Percentiles rank a stretch among this genome's conserved stretches.
Conservation (phyloP, 2,797 vertebrate genomes). For the Melanogrammus aeglefinus region DNA sequence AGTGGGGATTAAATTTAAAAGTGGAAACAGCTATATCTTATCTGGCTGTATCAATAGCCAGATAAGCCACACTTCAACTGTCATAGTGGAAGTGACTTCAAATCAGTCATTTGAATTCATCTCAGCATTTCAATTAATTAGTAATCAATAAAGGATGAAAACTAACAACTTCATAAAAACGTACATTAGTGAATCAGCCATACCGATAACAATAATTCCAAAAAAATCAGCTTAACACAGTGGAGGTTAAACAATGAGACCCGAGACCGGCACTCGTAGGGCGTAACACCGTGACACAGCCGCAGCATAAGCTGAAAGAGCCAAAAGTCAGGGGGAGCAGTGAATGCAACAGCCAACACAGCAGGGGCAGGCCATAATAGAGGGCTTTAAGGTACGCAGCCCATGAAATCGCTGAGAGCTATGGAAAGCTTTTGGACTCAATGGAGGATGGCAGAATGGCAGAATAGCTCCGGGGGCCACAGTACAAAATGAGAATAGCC, state of each 20-base stretch:
- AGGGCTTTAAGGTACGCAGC: conserved; percentile 64
- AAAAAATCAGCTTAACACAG: neutral
- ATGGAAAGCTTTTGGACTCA: conserved; percentile 60
- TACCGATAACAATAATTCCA: neutral
- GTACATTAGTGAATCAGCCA: no score
- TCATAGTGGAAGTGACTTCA: no score
- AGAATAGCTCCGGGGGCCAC: conserved; percentile 50
- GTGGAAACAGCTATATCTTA: neutral
- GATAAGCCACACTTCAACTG: neutral
- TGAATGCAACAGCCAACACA: conserved; percentile 75
- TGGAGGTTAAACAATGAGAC: neutral
- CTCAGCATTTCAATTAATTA: neutral
- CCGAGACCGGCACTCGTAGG: neutral
- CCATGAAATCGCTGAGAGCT: conserved; percentile 68
- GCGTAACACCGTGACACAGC: neutral
- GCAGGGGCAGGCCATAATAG: conserved; percentile 68
- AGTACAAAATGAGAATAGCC: conserved; percentile 57
- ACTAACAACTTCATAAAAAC: neutral
- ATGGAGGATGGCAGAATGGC: conserved; percentile 48
- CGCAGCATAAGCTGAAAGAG: conserved; percentile 28
- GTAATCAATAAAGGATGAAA: neutral
- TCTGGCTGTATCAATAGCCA: neutral
- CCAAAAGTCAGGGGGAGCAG: conserved; percentile 10
- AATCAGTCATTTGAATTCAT: neutral
- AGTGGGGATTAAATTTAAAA: neutral